phyloP scores from a whole-genome alignment of 2,113 vertebrate genomes.

The Vanacampus margaritifer region DNA sequence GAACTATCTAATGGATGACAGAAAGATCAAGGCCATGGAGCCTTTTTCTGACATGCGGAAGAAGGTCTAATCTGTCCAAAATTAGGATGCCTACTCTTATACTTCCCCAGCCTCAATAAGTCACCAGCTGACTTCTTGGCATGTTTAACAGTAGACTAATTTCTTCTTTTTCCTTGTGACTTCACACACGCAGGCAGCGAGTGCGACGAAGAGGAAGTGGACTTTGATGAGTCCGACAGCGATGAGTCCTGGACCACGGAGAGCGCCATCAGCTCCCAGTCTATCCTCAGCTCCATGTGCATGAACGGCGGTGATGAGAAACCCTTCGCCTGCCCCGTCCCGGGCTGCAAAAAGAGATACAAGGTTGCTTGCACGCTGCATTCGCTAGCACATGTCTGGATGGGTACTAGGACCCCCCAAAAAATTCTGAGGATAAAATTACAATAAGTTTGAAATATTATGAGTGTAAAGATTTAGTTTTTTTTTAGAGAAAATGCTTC shows the following conservation, averaged over 20 bases:
- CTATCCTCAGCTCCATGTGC: conserved; percentile 97
- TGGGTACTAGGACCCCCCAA: not conserved
- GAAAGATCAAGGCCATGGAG: too few species aligned
- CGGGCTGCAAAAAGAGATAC: conserved; percentile 98
- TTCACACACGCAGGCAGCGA: conserved; percentile 81
- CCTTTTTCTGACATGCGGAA: too few species aligned
- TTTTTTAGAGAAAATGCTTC: too few species aligned
- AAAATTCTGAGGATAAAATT: too few species aligned
- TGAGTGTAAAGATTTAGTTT: too few species aligned
- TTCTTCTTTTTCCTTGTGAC: not conserved
- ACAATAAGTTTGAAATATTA: not conserved
- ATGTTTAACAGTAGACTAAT: not conserved
- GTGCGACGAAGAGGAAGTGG: conserved; percentile 95
- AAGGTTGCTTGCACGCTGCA: conserved; percentile 74
- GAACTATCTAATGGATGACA: too few species aligned
- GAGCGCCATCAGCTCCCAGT: conserved; percentile 97
- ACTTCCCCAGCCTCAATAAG: not conserved
- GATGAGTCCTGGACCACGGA: conserved; percentile 98
- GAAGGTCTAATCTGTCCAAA: too few species aligned
- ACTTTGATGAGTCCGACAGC: conserved; percentile 97
- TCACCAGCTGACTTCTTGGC: not conserved
- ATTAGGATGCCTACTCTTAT: too few species aligned
- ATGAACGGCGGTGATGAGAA: conserved; percentile 98
- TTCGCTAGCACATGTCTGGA: not conserved
- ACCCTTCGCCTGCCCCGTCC: conserved; percentile 96